A percentile compares a stretch with the other conserved stretches of the same genome.
These are phyloP conservation scores for Bugula neritina DNA, from an alignment of 2,888 invertebrate species.

Conservation along the genomic window DNA sequence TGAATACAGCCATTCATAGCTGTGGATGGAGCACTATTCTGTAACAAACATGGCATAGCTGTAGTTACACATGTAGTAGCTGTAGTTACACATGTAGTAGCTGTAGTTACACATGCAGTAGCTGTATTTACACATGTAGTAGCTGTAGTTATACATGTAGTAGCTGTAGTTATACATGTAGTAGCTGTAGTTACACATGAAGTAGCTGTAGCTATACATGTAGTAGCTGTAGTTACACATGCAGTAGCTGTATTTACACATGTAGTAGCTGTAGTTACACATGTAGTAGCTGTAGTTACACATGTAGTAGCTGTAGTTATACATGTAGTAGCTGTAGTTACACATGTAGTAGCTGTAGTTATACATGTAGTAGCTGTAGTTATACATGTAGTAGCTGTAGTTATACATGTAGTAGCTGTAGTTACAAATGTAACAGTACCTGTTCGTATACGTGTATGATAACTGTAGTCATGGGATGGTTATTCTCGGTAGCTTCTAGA, in stretches of 20 bases:
- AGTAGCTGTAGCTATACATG: constrained; percentile 74
- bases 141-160: constrained; percentile 74
- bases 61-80: neutral
- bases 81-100: neutral
- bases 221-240: constrained; percentile 78
- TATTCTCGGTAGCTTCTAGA: constrained; percentile 79
- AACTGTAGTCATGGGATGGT: constrained; percentile 73
- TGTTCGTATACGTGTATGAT: constrained; percentile 83
- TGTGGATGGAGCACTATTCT: constrained; percentile 51
- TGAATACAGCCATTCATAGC: constrained; percentile 77
- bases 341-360: neutral
- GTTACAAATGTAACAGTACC: constrained; percentile 36
- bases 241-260: neutral
- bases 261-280: neutral
- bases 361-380: constrained; percentile 58
- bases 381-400: constrained; percentile 70
- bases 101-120: constrained; percentile 33
- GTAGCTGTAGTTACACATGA: neutral
- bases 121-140: constrained; percentile 82
- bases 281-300: constrained; percentile 66
- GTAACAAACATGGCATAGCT: constrained; percentile 23
- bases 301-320: constrained; percentile 81
- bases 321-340: neutral
- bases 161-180: neutral
- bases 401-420: neutral